phyloP scores from a whole-genome alignment of 1,140 invertebrate genomes.

The Plectrocnemia conspersa region DNA sequence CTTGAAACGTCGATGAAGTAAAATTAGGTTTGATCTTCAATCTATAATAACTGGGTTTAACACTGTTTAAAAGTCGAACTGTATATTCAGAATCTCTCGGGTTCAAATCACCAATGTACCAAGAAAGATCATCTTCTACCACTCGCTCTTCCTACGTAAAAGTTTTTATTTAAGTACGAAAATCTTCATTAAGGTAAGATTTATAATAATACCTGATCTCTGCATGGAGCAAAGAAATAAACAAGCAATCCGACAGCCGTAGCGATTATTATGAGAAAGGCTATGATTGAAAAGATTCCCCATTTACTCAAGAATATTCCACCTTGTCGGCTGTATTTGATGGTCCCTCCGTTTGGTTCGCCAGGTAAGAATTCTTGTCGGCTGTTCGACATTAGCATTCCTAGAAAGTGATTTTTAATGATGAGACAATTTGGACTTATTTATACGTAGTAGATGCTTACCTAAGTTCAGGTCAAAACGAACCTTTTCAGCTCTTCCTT shows the following conservation, averaged over 20 bases:
- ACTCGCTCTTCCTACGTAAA: conserved; percentile 16
- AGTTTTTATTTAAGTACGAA: too few species aligned
- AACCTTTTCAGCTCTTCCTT: background rate
- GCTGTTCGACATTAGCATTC: conserved; percentile 46
- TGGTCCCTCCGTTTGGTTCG: conserved; percentile 40
- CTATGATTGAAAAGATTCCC: conserved; percentile 40
- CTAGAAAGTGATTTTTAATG: background rate
- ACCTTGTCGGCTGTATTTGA: conserved; percentile 43
- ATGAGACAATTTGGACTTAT: background rate
- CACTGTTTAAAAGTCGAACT: conserved; percentile 54
- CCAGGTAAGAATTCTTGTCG: conserved; percentile 50
- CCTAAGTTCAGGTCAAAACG: background rate
- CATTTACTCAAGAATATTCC: conserved; percentile 47
- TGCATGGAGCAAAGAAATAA: conserved; percentile 41
- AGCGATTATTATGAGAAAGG: conserved; percentile 40
- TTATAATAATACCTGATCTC: conserved; percentile 18
- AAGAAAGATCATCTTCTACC: conserved; percentile 29
- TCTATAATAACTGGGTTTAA: conserved; percentile 65
- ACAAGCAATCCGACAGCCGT: conserved; percentile 44
- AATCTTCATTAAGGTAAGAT: too few species aligned
- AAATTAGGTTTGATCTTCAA: conserved; percentile 60
- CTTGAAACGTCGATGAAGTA: conserved; percentile 56
- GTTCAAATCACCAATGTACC: conserved; percentile 23
- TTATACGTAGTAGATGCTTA: background rate
- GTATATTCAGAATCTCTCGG: conserved; percentile 21